Evolutionary conservation across 2,888 invertebrate species (phyloP).

Genomic region (Orthosia incerta): DNA sequence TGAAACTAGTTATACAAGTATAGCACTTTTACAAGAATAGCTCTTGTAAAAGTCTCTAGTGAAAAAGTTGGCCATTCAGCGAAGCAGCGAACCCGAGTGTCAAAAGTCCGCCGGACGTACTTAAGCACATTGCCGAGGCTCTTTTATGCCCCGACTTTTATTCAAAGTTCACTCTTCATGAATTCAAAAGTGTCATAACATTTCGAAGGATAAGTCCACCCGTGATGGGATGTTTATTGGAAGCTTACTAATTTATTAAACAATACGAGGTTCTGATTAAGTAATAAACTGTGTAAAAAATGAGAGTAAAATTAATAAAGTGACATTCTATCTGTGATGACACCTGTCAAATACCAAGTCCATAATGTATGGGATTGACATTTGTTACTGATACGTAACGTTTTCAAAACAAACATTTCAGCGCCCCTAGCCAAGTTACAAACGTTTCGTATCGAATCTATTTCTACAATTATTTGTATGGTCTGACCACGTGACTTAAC

Average conservation of each 20-base stretch:
- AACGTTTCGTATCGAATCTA: too few relatives aligned
- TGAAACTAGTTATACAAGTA: background rate
- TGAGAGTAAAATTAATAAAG: too few relatives aligned
- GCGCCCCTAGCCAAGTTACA: too few relatives aligned
- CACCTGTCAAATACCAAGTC: too few relatives aligned
- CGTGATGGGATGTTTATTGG: background rate
- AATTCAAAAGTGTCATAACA: background rate
- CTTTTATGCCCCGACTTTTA: conserved; percentile 7
- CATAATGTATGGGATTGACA: too few relatives aligned
- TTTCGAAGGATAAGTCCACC: background rate
- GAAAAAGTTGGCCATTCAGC: background rate
- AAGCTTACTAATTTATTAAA: background rate
- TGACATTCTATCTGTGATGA: too few relatives aligned
- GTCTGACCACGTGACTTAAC: too few relatives aligned
- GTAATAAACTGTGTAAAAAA: too few relatives aligned
- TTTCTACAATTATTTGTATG: too few relatives aligned
- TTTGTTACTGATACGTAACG: too few relatives aligned
- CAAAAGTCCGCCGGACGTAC: background rate
- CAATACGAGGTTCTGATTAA: background rate
- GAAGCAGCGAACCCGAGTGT: background rate
- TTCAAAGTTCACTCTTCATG: background rate
- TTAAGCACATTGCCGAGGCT: conserved; percentile 27
- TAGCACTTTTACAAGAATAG: background rate
- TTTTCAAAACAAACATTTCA: too few relatives aligned
- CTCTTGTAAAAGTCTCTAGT: background rate